phyloP scores from a whole-genome alignment of 2,888 invertebrate genomes.

The Tenthredo scrophulariae region DNA sequence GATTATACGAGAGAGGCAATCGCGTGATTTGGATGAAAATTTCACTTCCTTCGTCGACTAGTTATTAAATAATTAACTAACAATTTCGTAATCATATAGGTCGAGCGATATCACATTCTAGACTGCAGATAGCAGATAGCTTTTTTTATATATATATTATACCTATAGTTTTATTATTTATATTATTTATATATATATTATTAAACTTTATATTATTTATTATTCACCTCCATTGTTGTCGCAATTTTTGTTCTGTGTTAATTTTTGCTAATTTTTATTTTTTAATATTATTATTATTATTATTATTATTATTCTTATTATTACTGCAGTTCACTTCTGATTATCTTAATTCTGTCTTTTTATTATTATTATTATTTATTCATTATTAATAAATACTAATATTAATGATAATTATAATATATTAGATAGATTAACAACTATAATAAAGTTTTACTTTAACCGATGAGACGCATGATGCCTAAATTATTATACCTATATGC shows the following conservation, averaged over 20 bases:
- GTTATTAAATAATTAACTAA: constrained; percentile 38
- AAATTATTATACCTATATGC: constrained; percentile 13
- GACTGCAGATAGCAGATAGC: constrained; percentile 61
- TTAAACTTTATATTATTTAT: background rate
- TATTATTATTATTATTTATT: constrained; percentile 1
- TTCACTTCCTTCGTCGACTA: constrained; percentile 26
- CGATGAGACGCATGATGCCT: background rate
- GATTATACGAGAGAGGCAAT: constrained; percentile 46
- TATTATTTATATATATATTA: background rate
- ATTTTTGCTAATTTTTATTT: constrained; percentile 16
- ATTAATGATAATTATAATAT: background rate
- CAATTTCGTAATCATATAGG: constrained; percentile 38
- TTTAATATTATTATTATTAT: constrained; percentile 30
- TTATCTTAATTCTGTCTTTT: background rate
- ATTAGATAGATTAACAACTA: background rate
- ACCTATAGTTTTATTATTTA: background rate
- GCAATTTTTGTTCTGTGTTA: constrained; percentile 1
- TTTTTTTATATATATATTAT: constrained; percentile 55
- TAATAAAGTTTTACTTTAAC: background rate
- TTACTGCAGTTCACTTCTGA: constrained; percentile 38
- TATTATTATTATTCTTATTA: constrained; percentile 50
- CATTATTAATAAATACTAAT: background rate
- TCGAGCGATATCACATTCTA: constrained; percentile 61
- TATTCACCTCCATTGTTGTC: background rate
- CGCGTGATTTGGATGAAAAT: constrained; percentile 49